Base-by-base conservation (phyloP, 2,888 invertebrate species). In the Myathropa florea region DNA sequence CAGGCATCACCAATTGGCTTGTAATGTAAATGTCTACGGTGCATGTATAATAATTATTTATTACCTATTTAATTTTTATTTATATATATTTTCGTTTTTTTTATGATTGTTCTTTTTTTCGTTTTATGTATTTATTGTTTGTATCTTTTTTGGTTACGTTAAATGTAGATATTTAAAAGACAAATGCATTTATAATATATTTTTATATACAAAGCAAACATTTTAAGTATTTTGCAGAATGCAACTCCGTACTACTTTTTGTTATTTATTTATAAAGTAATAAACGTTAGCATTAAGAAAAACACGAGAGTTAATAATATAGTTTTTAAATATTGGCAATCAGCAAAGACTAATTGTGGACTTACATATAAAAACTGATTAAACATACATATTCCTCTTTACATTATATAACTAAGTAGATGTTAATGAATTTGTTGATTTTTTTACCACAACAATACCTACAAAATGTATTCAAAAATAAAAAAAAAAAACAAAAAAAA, bases 1-100 rank as follows among this genome's bases (percentile, higher is more conserved):
- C 97, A 97, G 94, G 97, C 97, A 91, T 97, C 97, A 91, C 97
- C 97, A 88, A 96, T 97, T 87, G 92, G 92, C 90, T 90, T 93
- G 91, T 92, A 92, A 92, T 88, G 75, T 76, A 78, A 84, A 83
- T 82, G 68, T 86, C 77, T 88, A 79, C 84, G 83, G 86, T 88
- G 88, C 89, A 89, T 85, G 71, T 77, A 78, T 64, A 83, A 79
- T 55, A 60, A 73, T 78, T 65, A 85, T 81, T 85, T 85, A 86
- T 83, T 78, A 63, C 60, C 61, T 82, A 82, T 79, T 86, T 86
- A 83, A 75, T 73, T 70, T 78, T 26, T 75, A 82, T 83, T 73
- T 75, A 63, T 86, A 68, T 73, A 59, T 68, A 61, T 65, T 24
- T 71, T 70, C 72, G 68, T 70, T 63, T 57, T 68, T 36, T 71